phyloP scores from a whole-genome alignment of 2,797 vertebrate species.

The Chelonia mydas region DNA sequence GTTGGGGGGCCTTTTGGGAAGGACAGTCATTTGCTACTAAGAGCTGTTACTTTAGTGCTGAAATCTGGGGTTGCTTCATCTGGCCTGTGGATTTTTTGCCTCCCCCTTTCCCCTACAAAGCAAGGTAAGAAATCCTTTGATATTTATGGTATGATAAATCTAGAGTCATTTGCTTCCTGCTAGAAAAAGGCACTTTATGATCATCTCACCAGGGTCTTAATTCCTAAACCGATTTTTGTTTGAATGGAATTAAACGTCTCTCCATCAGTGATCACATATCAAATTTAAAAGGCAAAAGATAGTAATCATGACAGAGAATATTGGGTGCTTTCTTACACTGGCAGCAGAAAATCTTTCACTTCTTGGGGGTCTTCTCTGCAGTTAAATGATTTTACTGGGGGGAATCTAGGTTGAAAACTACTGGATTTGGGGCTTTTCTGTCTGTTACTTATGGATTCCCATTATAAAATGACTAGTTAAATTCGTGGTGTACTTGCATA shows the following conservation, averaged over 20 bases:
- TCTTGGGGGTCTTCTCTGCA: background rate
- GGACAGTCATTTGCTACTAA: background rate
- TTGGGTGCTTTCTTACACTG: background rate
- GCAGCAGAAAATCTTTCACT: background rate
- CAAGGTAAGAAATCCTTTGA: slow-evolving; percentile 61
- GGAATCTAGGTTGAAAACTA: background rate
- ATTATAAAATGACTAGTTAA: background rate
- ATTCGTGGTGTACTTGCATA: background rate
- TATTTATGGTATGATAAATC: background rate
- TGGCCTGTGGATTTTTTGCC: background rate
- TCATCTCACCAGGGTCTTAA: background rate
- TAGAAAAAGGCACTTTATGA: background rate
- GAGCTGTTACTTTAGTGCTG: slow-evolving; percentile 17
- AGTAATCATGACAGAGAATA: background rate
- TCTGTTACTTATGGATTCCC: background rate
- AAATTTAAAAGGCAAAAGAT: background rate
- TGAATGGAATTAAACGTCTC: accelerated
- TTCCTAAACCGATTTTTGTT: background rate
- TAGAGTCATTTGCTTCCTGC: background rate
- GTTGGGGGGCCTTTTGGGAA: slow-evolving; percentile 30
- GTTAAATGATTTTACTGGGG: background rate
- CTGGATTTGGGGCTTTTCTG: background rate
- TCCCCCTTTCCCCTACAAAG: background rate
- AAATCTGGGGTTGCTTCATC: slow-evolving; percentile 1
- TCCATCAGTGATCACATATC: background rate